Percentiles rank a stretch among this genome's conserved stretches.
Conservation (phyloP, 2,888 invertebrate species). For the Oxyteleia sp. region DNA sequence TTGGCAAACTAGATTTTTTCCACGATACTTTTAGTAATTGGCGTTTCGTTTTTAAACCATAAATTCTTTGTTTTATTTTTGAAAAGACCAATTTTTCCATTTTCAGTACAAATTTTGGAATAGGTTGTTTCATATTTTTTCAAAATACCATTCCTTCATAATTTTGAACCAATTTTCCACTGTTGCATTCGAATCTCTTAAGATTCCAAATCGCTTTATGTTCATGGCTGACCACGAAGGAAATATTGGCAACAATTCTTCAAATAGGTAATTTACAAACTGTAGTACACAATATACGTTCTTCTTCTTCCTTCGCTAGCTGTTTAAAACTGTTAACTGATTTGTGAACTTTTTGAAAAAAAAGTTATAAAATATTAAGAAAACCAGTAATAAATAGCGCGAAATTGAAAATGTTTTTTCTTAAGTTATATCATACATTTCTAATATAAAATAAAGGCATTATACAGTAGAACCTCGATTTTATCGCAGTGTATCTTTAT, state of each 20-base stretch:
- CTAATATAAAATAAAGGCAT: too few species aligned
- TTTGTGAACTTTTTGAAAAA: too few species aligned
- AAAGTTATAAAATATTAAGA: too few species aligned
- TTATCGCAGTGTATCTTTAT: too few species aligned
- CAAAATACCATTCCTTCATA: constrained; percentile 31
- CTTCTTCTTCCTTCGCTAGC: too few species aligned
- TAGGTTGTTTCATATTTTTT: constrained; percentile 27
- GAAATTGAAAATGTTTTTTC: too few species aligned
- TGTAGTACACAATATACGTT: constrained; percentile 27
- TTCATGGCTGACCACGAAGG: constrained; percentile 54
- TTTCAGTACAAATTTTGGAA: constrained; percentile 28
- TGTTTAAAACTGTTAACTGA: too few species aligned
- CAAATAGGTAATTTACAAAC: constrained; percentile 29
- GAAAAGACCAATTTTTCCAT: constrained; percentile 22
- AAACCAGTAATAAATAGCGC: too few species aligned
- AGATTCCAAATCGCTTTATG: constrained; percentile 12
- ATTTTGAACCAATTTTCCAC: constrained; percentile 61
- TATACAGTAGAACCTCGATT: too few species aligned
- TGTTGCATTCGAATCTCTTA: constrained; percentile 47
- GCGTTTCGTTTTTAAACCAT: constrained; percentile 19
- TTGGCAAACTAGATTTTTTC: not conserved
- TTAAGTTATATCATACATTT: too few species aligned
- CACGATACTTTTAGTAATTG: not conserved
- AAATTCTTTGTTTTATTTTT: constrained; percentile 26
- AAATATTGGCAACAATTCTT: constrained; percentile 42